Base-by-base conservation (phyloP, 2,888 invertebrate species). In the Polietes domitor region DNA sequence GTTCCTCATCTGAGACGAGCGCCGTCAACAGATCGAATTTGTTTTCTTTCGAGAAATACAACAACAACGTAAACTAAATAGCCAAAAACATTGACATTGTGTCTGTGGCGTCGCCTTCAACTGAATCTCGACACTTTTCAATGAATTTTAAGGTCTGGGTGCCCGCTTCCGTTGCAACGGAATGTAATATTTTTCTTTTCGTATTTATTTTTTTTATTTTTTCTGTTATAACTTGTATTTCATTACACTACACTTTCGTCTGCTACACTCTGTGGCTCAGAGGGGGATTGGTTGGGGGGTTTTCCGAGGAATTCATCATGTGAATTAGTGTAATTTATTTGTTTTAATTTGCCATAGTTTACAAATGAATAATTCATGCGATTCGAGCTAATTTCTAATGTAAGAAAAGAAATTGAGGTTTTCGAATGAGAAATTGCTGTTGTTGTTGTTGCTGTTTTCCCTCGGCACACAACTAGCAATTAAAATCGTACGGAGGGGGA, bases 321-420 rank as follows among this genome's bases (percentile, higher is more conserved):
- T 7, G 55, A 58, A 58, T 58, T 58, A 24, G 3, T 58, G 7
- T 26, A 58, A 58, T 58, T 58, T 58, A 58, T 58, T 58, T 58
- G 24, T 26, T 58, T 58, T 58, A 24, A 24, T 17, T 19, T 53
- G 53, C 15, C 21, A 2, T 58, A 21, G 55, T 58, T 58, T 58
- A 58, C 55, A 58, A 58, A 26, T 58, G 55, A 58, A 58, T 58
- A 58, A 58, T 26, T 58, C 55, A 58, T 58, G 26, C 55, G 24
- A 24, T 17, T 10, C 55, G 26, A 58, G 47, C 2, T 12, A 47
- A 12, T 47, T 47, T 47, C 47, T 9, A 47, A 47, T 47, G 10
- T 47, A 15, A 47, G 12, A 12, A 15, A 47, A 47, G n/a, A 10
- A 47, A 47, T 47, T 15, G 12, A 9, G n/a, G 10, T 15, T 3